Evolutionary conservation across 1,140 invertebrate species (phyloP).

Genomic region (Tigriopus japonicus): DNA sequence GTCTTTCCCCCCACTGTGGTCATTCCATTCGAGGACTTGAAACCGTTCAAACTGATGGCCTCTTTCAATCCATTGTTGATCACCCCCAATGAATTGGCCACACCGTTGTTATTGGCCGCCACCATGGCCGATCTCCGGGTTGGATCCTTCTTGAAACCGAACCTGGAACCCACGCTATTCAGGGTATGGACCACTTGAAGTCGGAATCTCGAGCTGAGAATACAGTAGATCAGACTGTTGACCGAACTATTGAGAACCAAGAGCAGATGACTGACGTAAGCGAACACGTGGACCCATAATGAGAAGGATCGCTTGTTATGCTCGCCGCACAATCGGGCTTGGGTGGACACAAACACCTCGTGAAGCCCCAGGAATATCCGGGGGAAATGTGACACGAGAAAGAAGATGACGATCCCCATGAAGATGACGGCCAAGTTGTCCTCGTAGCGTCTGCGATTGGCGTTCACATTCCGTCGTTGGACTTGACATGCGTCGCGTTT

Average conservation of each 20-base stretch:
- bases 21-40: no score
- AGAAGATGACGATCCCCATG: background rate
- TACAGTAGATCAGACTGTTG: background rate
- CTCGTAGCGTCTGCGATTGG: background rate
- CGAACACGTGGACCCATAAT: background rate
- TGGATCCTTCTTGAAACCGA: no score
- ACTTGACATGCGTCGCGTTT: no score
- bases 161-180: no score
- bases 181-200: no score
- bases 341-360: background rate
- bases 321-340: background rate
- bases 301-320: background rate
- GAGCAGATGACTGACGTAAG: background rate
- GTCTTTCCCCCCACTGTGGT: no score
- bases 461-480: no score
- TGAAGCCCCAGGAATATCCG: background rate
- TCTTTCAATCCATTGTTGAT: background rate
- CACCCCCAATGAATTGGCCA: background rate
- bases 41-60: no score
- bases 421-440: slow-evolving; percentile 1
- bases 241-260: background rate
- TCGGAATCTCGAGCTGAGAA: background rate
- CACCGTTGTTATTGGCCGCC: no score
- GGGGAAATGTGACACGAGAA: background rate
- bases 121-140: no score